Percentiles rank a stretch among this genome's conserved stretches.
Evolutionary conservation across 1,140 invertebrate genomes (phyloP).

Genomic region (Goniozus legneri): DNA sequence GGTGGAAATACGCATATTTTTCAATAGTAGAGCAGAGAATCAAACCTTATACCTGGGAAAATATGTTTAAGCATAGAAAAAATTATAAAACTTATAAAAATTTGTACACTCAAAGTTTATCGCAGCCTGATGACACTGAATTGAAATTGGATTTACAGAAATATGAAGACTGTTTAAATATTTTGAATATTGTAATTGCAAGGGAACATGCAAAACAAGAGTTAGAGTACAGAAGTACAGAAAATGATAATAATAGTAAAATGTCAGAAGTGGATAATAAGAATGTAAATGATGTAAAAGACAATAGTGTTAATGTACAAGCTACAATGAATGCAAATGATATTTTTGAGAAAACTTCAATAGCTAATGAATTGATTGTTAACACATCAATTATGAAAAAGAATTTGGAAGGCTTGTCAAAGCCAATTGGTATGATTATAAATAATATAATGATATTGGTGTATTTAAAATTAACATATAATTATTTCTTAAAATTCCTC

Average conservation of each 20-base stretch:
- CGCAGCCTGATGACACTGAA: constrained; percentile 70
- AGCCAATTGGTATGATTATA: constrained; percentile 29
- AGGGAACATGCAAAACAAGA: constrained; percentile 62
- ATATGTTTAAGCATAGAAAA: constrained; percentile 66
- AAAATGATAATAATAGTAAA: too few species aligned
- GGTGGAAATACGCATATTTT: constrained; percentile 79
- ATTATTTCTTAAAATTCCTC: constrained; percentile 10
- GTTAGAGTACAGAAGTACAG: constrained; percentile 61
- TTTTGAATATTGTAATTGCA: constrained; percentile 74
- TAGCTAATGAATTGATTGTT: background rate
- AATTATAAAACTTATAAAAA: constrained; percentile 71
- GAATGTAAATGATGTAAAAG: too few species aligned
- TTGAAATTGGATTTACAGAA: constrained; percentile 70
- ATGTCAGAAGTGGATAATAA: too few species aligned
- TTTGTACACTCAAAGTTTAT: constrained; percentile 68
- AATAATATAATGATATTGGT: background rate
- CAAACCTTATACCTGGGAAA: constrained; percentile 69
- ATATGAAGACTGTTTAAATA: constrained; percentile 70
- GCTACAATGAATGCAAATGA: too few species aligned
- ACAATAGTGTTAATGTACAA: too few species aligned
- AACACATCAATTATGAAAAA: constrained; percentile 26
- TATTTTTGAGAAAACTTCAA: too few species aligned
- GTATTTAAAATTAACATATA: background rate
- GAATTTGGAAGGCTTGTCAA: constrained; percentile 30
- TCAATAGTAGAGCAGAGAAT: constrained; percentile 71